Evolutionary conservation across 2,113 vertebrate genomes (phyloP).

Genomic region (Ibidorhyncha struthersii): DNA sequence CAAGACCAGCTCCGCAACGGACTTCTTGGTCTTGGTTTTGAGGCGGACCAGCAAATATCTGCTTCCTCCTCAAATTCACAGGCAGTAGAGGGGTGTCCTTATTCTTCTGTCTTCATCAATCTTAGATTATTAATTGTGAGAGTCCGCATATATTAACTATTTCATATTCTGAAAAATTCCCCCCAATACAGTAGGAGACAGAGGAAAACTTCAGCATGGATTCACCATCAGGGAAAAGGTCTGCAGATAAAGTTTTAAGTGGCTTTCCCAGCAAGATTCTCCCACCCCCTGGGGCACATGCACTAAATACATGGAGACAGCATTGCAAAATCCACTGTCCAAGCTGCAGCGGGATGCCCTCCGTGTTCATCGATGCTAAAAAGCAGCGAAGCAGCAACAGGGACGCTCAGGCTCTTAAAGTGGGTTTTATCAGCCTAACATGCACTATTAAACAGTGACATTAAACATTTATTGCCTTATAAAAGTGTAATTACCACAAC

Average conservation of each 20-base stretch:
- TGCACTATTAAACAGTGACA: not conserved
- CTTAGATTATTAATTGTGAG: not conserved
- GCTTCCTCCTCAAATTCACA: not conserved
- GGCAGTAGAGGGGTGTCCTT: not conserved
- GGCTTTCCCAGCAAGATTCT: not conserved
- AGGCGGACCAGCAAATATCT: not conserved
- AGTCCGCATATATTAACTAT: not conserved
- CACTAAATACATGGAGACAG: not conserved
- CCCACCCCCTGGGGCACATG: not conserved
- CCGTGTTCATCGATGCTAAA: not conserved
- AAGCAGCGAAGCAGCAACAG: not conserved
- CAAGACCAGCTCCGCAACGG: not conserved
- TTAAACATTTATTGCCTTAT: constrained; percentile 26
- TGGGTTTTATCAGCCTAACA: not conserved
- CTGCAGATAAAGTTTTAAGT: not conserved
- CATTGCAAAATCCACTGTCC: not conserved
- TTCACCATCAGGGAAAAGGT: not conserved
- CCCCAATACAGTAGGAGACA: too few species aligned
- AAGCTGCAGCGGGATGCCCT: not conserved
- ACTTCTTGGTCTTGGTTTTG: not conserved
- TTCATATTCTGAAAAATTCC: not conserved
- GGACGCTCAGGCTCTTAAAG: not conserved
- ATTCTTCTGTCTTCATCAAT: not conserved
- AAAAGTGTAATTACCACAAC: not conserved
- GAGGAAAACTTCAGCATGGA: not conserved